Evolutionary conservation across 2,797 vertebrate genomes (phyloP).

Genomic region (Acridotheres tristis): DNA sequence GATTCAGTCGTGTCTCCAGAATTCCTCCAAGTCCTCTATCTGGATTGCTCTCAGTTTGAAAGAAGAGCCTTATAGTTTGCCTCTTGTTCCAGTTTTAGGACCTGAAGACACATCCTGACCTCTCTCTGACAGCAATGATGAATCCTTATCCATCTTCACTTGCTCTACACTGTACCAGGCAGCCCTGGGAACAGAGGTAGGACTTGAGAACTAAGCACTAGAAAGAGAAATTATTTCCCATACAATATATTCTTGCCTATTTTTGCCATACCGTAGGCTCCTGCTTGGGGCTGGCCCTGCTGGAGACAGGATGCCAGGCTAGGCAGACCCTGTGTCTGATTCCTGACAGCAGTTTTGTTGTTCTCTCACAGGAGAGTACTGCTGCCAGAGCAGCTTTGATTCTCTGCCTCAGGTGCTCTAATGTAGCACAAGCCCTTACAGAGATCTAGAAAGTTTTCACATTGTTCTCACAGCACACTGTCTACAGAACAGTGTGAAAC

Average conservation of each 20-base stretch:
- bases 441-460: not conserved
- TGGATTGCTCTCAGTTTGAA: not conserved
- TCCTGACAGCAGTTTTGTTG: not conserved
- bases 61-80: not conserved
- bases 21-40: not conserved
- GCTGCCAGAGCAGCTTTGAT: not conserved
- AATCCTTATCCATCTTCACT: not conserved
- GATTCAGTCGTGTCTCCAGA: not conserved
- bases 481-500: not conserved
- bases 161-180: not conserved
- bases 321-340: not conserved
- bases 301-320: not conserved
- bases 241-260: not conserved
- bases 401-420: not conserved
- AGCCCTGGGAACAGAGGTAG: not conserved
- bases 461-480: not conserved
- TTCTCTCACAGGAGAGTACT: not conserved
- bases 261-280: not conserved
- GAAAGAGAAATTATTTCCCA: not conserved
- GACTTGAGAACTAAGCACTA: not conserved
- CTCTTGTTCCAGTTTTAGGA: not conserved
- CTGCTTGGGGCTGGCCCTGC: not conserved
- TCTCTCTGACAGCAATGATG: not conserved
- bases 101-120: not conserved
- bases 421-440: rapidly evolving